Base-by-base conservation (phyloP, 2,888 invertebrate genomes). In the Octonoba sinensis region DNA sequence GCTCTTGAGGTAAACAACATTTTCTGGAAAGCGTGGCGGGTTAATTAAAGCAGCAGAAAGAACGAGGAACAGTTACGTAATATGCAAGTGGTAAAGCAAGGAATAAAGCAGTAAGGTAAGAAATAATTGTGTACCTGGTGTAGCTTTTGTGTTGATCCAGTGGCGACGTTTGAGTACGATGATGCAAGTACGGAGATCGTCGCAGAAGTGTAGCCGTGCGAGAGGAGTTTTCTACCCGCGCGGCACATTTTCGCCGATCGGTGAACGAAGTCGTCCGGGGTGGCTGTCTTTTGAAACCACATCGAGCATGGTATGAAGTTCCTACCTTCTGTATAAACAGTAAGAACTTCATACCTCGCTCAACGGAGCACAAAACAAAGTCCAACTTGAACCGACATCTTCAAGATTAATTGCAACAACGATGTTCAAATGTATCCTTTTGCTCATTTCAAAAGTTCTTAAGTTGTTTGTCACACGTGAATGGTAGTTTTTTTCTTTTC, bases 331-430 rank as follows among this genome's bases (percentile, higher is more conserved):
- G 76, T 77, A 77, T 77, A 24, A 76, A 82, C 82, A 82, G 82
- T 82, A 82, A 82, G 82, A 82, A 82, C 82, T 82, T 75, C 82
- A 82, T 72, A 82, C 82, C 82, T 82, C 82, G 82, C 82, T 82
- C 72, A 69, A 62, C 64, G 74, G 67, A 77, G 74, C 56, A 49
- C 77, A 76, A 82, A 62, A 73, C 22, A 13, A 36, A 64, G 15
- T 22, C 27, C 56, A 27, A 11, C 56, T 60, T 60, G 13, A 60
- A 22, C 60, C 20, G 18, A 60, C 22, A 2, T 8, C 36, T 36
- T 8, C 8, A 8, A 36, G 11, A 6, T 36, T 36, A 6, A 11
- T 36, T 36, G 6, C 36, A 8, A 8, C 36, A n/a, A n/a, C n/a
- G n/a, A n/a, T n/a, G n/a, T n/a, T n/a, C n/a, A 8, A 36, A 36